A percentile compares a stretch with the other conserved stretches of the same genome.
Conservation (phyloP, 2,113 vertebrate genomes). For the Suncus etruscus region DNA sequence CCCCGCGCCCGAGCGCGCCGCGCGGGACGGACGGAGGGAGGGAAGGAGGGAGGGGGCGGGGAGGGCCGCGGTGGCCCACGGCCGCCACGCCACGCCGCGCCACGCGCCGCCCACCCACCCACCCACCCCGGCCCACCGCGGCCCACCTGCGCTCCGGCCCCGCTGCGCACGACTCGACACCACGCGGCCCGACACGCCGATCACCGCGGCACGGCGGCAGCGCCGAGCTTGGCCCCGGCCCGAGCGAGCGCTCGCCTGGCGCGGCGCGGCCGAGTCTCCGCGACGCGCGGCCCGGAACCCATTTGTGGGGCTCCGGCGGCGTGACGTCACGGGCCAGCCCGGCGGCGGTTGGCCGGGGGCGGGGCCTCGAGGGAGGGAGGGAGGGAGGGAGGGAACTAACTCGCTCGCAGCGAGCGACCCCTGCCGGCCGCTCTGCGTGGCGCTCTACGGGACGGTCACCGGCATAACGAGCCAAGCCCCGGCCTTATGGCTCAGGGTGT, state of each 20-base stretch:
- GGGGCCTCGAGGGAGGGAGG: conserved; percentile 20
- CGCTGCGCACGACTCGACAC: conserved; percentile 28
- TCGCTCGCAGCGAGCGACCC: conserved; percentile 55
- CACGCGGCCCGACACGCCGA: conserved; percentile 15
- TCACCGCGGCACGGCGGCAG: not conserved
- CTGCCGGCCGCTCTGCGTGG: conserved; percentile 15
- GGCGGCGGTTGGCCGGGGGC: conserved; percentile 69
- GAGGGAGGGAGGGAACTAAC: fast-evolving
- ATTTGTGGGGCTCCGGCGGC: conserved; percentile 81
- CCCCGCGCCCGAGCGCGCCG: not conserved
- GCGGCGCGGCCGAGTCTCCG: conserved; percentile 63
- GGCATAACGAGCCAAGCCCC: too few species aligned
- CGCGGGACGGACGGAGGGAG: not conserved
- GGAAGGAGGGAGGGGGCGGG: conserved; percentile 59
- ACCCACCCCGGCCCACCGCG: not conserved
- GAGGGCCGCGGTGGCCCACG: conserved; percentile 67
- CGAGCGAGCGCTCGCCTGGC: conserved; percentile 64
- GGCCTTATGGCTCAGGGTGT: too few species aligned
- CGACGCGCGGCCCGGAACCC: conserved; percentile 77
- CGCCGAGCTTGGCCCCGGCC: conserved; percentile 48
- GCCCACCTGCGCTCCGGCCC: conserved; percentile 69
- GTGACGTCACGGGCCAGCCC: conserved; percentile 81
- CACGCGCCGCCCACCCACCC: conserved; percentile 2
- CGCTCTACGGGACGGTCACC: not conserved
- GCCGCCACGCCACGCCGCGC: not conserved